A percentile compares a stretch with the other conserved stretches of the same genome.
phyloP scores from a whole-genome alignment of 2,888 invertebrate genomes.

The Amblyjoppa fuscipennis region DNA sequence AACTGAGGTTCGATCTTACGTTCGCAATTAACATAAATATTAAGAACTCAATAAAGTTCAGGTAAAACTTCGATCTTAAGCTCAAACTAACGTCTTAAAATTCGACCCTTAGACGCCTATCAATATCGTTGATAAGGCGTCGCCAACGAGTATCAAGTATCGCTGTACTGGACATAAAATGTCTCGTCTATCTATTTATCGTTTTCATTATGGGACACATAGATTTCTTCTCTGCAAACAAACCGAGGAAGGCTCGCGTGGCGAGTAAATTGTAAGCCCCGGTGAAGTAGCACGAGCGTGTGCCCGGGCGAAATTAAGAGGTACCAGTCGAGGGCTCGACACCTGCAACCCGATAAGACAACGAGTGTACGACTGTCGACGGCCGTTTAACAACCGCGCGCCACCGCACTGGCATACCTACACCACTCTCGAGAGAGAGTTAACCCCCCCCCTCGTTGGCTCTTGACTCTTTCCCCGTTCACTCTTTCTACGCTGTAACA shows the following conservation, averaged over 20 bases:
- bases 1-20: too few relatives aligned
- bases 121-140: too few relatives aligned
- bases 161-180: too few relatives aligned
- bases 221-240: slow-evolving; percentile 21
- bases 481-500: slow-evolving; percentile 48
- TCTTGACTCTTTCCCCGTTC: slow-evolving; percentile 41
- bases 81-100: too few relatives aligned
- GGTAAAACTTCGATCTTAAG: too few relatives aligned
- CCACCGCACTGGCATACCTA: slow-evolving; percentile 52
- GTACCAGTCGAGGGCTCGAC: slow-evolving; percentile 53
- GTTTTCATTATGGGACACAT: neutral
- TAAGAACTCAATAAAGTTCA: too few relatives aligned
- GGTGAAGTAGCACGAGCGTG: slow-evolving; percentile 35
- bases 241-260: slow-evolving; percentile 28
- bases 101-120: too few relatives aligned
- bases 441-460: slow-evolving; percentile 35
- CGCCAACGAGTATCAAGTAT: too few relatives aligned
- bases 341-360: slow-evolving; percentile 63
- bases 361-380: slow-evolving; percentile 75
- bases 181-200: neutral
- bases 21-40: too few relatives aligned
- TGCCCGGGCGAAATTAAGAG: slow-evolving; percentile 59
- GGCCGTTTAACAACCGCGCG: slow-evolving; percentile 74
- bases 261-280: slow-evolving; percentile 50
- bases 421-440: slow-evolving; percentile 19